phyloP scores from a whole-genome alignment of 1,140 invertebrate genomes.

The Aphis craccivora region DNA sequence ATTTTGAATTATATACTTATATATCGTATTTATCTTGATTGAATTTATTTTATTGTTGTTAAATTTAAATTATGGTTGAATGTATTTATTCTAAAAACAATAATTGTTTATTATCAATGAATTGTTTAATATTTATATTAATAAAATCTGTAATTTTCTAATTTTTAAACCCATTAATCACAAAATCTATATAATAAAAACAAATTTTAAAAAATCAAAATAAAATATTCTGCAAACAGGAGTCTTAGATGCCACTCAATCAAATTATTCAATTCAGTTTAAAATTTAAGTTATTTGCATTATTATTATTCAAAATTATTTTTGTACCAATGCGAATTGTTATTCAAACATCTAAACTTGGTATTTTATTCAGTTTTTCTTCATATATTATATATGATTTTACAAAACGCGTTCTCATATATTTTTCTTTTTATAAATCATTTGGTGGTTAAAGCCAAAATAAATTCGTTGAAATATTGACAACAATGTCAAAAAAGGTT shows the following conservation, averaged over 20 bases:
- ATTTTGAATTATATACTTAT: not conserved
- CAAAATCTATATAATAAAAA: not conserved
- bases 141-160: not conserved
- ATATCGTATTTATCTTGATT: not conserved
- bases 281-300: not conserved
- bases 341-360: not conserved
- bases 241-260: not conserved
- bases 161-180: not conserved
- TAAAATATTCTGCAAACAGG: not conserved
- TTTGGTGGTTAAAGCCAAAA: not conserved
- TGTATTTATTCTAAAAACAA: not conserved
- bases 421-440: not conserved
- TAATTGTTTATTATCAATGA: not conserved
- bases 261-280: not conserved
- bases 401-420: not conserved
- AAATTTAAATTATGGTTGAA: not conserved
- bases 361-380: not conserved
- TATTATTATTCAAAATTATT: not conserved
- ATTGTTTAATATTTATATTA: not conserved
- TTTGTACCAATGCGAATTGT: not conserved
- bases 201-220: not conserved
- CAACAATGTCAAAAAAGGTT: not conserved
- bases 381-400: not conserved
- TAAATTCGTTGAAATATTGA: constrained; percentile 8
- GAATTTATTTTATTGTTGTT: not conserved